Percentiles rank a stretch among this genome's conserved stretches.
Conservation (phyloP, 2,888 invertebrate genomes). For the Diaperis boleti region DNA sequence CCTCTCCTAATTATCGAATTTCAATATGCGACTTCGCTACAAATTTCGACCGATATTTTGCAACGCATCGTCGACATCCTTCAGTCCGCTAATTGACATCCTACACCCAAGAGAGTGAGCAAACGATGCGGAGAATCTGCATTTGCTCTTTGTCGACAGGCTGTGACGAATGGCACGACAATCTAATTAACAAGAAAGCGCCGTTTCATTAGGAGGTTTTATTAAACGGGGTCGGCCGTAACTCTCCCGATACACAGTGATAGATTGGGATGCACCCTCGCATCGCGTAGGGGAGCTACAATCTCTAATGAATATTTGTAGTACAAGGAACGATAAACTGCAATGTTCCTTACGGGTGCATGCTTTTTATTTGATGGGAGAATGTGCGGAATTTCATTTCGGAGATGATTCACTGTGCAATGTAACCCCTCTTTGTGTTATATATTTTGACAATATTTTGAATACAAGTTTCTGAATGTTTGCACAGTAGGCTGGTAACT, state of each 20-base stretch:
- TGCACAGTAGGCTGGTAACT: neutral
- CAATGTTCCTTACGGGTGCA: slow-evolving; percentile 62
- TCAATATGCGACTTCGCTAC: too few species aligned
- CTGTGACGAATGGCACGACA: slow-evolving; percentile 57
- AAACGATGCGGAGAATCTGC: slow-evolving; percentile 18
- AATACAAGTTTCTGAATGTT: neutral
- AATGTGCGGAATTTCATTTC: slow-evolving; percentile 43
- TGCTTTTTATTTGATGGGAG: slow-evolving; percentile 60
- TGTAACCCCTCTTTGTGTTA: too few species aligned
- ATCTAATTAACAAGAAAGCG: slow-evolving; percentile 62
- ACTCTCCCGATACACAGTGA: slow-evolving; percentile 30
- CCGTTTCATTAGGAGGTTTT: slow-evolving; percentile 63
- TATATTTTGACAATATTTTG: too few species aligned
- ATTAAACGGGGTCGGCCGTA: slow-evolving; percentile 61
- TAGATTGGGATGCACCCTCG: slow-evolving; percentile 42
- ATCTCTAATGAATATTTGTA: slow-evolving; percentile 63
- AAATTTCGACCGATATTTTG: too few species aligned
- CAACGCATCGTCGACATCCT: neutral
- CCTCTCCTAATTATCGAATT: too few species aligned
- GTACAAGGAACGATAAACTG: slow-evolving; percentile 56
- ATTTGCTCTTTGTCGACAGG: slow-evolving; percentile 29
- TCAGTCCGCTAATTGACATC: slow-evolving; percentile 10
- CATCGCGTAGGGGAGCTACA: slow-evolving; percentile 46
- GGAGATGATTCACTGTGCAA: slow-evolving; percentile 22
- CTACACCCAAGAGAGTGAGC: neutral